Base-by-base conservation (phyloP, 2,113 vertebrate species). In the Dermatemys mawii region DNA sequence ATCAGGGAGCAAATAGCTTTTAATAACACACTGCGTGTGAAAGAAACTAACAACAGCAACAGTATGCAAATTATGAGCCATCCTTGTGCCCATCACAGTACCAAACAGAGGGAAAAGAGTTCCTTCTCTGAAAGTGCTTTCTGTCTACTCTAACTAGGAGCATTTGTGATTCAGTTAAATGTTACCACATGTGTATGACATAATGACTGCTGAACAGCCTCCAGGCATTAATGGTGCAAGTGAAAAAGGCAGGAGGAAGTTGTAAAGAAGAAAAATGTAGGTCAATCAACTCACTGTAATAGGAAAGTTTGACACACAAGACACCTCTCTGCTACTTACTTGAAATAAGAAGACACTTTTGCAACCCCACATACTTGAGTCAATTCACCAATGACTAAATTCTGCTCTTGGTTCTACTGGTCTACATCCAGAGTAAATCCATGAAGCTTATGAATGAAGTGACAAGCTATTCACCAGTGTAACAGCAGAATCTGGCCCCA, bases 321-420 rank as follows among this genome's bases (percentile, higher is more conserved):
- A 76, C 10, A 4, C n/a, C 44, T 2, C 49, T 79, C 1, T 0
- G 53, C 90, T 57, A 49, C 88, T 79, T 81, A 51, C 19, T 27
- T 50, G 3, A 11, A 4, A 11, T 0, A 32, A 0, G 1, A 19
- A 78, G 92, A 54, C 11, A 50, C n/a, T 9, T 46, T 67, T 14
- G 44, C 76, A 49, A 38, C 38, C 29, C 2, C 0, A 0, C 3
- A 19, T 24, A 12, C 51, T 63, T 27, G n/a, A 11, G 70, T 32
- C n/a, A 44, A 27, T 14, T 24, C 17, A 16, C 46, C 38, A 32
- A 24, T 41, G 17, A 81, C n/a, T 48, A 22, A 53, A 21, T 55
- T 48, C 38, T 5, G 50, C 13, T 3, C 0, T 32, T 53, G 27
- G 55, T 12, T 48, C 22, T 85, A 27, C 38, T 73, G 41, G 60